Percentiles rank a stretch among this genome's conserved stretches.
phyloP scores from a whole-genome alignment of 2,888 invertebrate genomes.

The Xylota sylvarum region DNA sequence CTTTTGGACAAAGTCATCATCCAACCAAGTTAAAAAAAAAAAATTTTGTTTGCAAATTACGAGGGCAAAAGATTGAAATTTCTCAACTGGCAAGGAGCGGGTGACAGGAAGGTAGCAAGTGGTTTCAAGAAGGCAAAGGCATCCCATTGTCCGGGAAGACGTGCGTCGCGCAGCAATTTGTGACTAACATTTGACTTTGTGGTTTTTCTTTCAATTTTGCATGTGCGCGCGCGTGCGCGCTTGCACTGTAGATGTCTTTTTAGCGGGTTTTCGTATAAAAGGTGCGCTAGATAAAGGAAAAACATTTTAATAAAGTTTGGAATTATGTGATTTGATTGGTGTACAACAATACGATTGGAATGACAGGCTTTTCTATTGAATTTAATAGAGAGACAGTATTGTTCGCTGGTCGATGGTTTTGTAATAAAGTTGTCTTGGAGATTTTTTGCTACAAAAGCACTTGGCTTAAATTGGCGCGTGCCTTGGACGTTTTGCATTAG shows the following conservation, averaged over 20 bases:
- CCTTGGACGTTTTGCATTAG: no score
- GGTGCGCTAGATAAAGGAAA: not conserved
- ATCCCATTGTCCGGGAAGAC: slow-evolving; percentile 24
- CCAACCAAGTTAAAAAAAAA: slow-evolving; percentile 37
- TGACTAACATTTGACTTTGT: slow-evolving; percentile 28
- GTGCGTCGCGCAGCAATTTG: slow-evolving; percentile 31
- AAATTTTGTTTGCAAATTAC: slow-evolving; percentile 42
- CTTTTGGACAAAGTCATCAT: slow-evolving; percentile 16
- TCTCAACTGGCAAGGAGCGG: not conserved
- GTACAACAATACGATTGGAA: not conserved
- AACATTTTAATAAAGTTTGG: not conserved
- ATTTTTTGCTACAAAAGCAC: not conserved
- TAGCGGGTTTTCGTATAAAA: not conserved
- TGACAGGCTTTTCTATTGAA: slow-evolving; percentile 2
- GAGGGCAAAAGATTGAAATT: slow-evolving; percentile 19
- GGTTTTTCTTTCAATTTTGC: slow-evolving; percentile 23
- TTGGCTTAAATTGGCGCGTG: no score
- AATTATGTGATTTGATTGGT: not conserved
- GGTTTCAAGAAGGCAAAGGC: slow-evolving; percentile 34
- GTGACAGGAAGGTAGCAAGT: slow-evolving; percentile 2
- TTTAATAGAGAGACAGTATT: not conserved
- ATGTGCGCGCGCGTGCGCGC: not conserved
- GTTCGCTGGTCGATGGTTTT: not conserved
- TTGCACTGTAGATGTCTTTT: not conserved
- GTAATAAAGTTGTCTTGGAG: not conserved